Evolutionary conservation across 2,797 vertebrate species (phyloP).

Genomic region (Enteromius argenteus): DNA sequence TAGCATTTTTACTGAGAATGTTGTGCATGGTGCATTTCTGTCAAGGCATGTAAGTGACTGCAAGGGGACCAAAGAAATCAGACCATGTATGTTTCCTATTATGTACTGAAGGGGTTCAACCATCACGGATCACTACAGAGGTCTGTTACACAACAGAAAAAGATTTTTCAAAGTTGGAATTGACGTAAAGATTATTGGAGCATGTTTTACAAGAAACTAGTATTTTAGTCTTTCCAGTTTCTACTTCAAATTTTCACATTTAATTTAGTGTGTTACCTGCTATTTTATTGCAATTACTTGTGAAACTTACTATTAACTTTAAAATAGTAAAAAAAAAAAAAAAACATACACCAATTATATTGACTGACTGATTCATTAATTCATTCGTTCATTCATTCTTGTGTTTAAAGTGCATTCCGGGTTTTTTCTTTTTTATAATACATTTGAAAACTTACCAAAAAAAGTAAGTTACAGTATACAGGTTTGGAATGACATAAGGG

Average conservation of each 20-base stretch:
- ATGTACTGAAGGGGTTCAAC: background rate
- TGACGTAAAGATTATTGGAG: background rate
- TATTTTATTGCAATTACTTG: background rate
- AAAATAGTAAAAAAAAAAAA: no score
- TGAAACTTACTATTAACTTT: background rate
- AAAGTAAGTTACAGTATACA: background rate
- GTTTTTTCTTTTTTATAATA: background rate
- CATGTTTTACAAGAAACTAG: background rate
- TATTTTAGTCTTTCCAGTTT: background rate
- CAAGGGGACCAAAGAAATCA: conserved; percentile 49
- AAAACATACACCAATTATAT: background rate
- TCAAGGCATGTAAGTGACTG: conserved; percentile 51
- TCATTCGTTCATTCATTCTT: no score
- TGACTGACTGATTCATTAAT: no score
- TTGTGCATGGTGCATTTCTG: conserved; percentile 21
- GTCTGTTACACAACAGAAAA: background rate
- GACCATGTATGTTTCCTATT: conserved; percentile 32
- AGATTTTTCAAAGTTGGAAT: background rate
- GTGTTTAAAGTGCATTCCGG: background rate
- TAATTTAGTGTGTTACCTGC: background rate
- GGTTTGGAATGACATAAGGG: background rate
- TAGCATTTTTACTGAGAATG: conserved; percentile 38
- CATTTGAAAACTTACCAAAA: background rate
- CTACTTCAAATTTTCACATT: background rate
- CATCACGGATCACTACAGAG: background rate